These are phyloP conservation scores for Crambe crambe DNA, from an alignment of 37 sponge, comb jelly and placozoan genomes.

Conservation along the genomic window DNA sequence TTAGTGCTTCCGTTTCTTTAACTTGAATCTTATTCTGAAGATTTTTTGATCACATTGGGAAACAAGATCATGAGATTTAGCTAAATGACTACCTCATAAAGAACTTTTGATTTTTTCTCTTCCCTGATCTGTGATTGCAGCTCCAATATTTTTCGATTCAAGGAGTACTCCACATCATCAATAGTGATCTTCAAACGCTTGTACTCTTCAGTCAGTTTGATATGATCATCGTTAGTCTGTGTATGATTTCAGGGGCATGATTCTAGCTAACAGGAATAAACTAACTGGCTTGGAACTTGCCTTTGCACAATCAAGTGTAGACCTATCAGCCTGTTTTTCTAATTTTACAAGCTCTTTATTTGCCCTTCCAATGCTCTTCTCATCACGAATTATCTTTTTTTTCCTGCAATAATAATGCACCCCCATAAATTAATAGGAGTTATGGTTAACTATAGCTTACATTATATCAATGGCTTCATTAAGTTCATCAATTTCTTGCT, in stretches of 20 bases:
- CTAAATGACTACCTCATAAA: slow-evolving; percentile 11
- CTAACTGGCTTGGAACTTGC: too few species aligned
- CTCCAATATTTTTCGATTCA: slow-evolving; percentile 3
- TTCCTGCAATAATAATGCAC: slow-evolving; percentile 18
- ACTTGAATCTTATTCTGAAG: slow-evolving; percentile 15
- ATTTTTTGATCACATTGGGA: too few species aligned
- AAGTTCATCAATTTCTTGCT: slow-evolving; percentile 28
- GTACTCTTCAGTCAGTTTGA: slow-evolving; percentile 5
- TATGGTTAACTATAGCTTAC: slow-evolving; percentile 1
- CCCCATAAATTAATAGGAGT: not conserved
- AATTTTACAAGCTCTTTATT: slow-evolving; percentile 34
- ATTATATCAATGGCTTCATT: slow-evolving; percentile 24
- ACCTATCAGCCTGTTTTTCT: slow-evolving; percentile 35
- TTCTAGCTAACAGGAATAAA: too few species aligned
- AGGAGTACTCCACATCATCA: slow-evolving; percentile 14
- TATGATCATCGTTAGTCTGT: slow-evolving; percentile 19
- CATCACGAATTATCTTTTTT: slow-evolving; percentile 29
- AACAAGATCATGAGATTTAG: not conserved
- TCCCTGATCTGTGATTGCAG: slow-evolving; percentile 27
- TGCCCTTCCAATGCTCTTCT: slow-evolving; percentile 42
- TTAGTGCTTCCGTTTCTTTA: slow-evolving; percentile 10
- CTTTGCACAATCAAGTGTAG: slow-evolving; percentile 1
- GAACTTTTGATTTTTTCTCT: slow-evolving; percentile 2
- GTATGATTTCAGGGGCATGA: too few species aligned
- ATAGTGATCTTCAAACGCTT: not conserved